Evolutionary conservation across 1,140 invertebrate species (phyloP).

Genomic region (Caerostris darwini): DNA sequence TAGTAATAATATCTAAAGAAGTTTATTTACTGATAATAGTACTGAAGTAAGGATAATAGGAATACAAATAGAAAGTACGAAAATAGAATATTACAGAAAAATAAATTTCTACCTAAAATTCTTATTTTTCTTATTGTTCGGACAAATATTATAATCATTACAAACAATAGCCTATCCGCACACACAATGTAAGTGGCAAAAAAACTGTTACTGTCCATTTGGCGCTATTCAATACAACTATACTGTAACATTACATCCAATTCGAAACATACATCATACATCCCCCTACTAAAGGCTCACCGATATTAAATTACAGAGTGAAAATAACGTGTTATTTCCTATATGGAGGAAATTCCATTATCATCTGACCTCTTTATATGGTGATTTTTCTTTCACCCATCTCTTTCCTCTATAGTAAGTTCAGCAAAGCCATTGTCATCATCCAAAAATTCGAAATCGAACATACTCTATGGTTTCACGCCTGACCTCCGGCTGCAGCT

Average conservation of each 20-base stretch:
- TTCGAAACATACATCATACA: neutral
- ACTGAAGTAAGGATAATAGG: no score
- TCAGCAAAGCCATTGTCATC: neutral
- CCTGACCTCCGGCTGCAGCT: neutral
- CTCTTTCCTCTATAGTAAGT: neutral
- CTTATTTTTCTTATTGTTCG: no score
- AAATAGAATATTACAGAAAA: no score
- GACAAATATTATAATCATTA: no score
- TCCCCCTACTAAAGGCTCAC: neutral
- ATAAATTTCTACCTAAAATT: no score
- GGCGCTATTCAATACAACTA: no score
- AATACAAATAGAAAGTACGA: no score
- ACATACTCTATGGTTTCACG: neutral
- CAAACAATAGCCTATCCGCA: no score
- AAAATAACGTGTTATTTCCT: neutral
- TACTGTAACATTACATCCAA: neutral
- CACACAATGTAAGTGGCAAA: no score
- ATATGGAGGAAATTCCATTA: neutral
- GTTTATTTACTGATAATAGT: no score
- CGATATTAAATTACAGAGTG: neutral
- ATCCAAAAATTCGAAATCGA: conserved; percentile 15
- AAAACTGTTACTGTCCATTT: no score
- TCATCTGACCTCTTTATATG: neutral
- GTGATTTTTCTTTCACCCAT: neutral
- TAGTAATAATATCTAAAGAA: no score